Evolutionary conservation across 2,888 invertebrate genomes (phyloP), one percentile per base, ranked within the genome.

Genomic region (Fabriciana adippe): DNA sequence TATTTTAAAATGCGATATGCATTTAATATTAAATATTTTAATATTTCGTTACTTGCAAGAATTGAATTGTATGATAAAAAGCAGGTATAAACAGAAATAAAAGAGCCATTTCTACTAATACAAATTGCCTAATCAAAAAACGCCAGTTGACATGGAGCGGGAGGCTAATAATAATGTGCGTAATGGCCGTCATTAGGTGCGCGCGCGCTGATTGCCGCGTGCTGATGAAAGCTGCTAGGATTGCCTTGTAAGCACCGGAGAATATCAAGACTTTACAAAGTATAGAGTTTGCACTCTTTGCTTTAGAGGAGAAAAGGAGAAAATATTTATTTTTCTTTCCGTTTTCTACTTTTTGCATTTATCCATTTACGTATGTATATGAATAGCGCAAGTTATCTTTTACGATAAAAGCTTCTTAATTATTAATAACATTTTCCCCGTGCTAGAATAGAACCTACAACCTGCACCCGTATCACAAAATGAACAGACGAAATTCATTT

Each of bases 151-250:
- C 77, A 77, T 73, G 74, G 70, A 73, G 68, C 62, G 55, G 70
- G 68, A 69, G 78, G 80, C 83, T 89, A 88, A 89, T 89, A 88
- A 86, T 83, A 88, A 85, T 83, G 86, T 82, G 82, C 84, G 87
- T 88, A 88, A 89, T 88, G 86, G 81, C 78, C 73, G 83, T 84
- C 84, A 88, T 89, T 88, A 88, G 82, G 76, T 76, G 83, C 83
- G 87, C 87, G 83, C 81, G 87, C 88, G 88, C 87, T 88, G 85
- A 89, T 89, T 87, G 83, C 86, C 82, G 81, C 80, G 79, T 78
- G 82, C 83, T 88, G 88, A 88, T 88, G 89, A 88, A 88, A 88
- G 83, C 81, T 83, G 80, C 78, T 75, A 84, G 86, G 87, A 90
- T 91, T 91, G 86, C 89, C 87, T 87, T 83, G 88, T 88, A 88